phyloP scores from a whole-genome alignment of 1,140 invertebrate genomes.

The Bombyx mandarina region DNA sequence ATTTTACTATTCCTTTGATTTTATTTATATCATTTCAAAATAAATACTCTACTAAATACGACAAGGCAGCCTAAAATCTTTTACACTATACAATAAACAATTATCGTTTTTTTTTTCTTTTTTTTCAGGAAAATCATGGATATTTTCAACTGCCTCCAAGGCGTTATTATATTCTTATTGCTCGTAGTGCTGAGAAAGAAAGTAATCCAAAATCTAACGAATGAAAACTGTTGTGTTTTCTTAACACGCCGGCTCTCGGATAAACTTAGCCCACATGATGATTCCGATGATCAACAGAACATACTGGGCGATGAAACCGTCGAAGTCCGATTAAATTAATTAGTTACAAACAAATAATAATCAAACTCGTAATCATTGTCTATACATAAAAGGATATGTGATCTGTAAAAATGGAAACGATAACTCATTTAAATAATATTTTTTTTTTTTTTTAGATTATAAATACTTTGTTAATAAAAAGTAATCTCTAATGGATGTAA shows the following conservation, averaged over 20 bases:
- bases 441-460: no score
- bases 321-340: constrained; percentile 51
- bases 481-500: no score
- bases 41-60: background rate
- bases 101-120: constrained; percentile 1
- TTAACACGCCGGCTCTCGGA: constrained; percentile 54
- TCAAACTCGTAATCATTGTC: constrained; percentile 2
- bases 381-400: background rate
- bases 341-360: constrained; percentile 1
- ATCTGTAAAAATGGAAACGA: no score
- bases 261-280: constrained; percentile 72
- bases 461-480: no score
- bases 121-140: constrained; percentile 75
- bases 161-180: constrained; percentile 76
- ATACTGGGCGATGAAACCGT: constrained; percentile 54
- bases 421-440: no score
- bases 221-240: constrained; percentile 45
- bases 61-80: background rate
- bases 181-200: constrained; percentile 73
- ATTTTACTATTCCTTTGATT: background rate
- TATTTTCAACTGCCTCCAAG: constrained; percentile 76
- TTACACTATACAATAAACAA: background rate
- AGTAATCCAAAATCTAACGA: constrained; percentile 71
- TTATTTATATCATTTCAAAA: background rate
- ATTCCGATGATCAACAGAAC: constrained; percentile 58